phyloP scores from a whole-genome alignment of 2,113 vertebrate species.

The Hoplias malabaricus region DNA sequence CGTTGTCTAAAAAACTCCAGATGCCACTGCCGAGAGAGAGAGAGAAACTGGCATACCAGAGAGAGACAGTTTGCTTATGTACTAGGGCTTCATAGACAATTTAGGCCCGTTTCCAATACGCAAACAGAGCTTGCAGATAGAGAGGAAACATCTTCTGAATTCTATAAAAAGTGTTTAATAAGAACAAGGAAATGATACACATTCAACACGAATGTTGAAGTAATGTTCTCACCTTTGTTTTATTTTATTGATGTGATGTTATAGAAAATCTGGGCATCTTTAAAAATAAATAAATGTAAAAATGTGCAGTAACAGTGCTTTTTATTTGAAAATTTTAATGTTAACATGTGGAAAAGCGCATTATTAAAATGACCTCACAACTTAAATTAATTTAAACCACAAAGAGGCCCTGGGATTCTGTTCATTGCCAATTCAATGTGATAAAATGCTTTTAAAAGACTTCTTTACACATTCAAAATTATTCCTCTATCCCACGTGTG shows the following conservation, averaged over 20 bases:
- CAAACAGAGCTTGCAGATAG: no score
- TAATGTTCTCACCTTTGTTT: neutral
- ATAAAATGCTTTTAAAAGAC: slow-evolving; percentile 38
- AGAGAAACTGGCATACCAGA: no score
- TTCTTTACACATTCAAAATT: slow-evolving; percentile 31
- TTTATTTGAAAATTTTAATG: neutral
- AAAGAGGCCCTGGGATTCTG: slow-evolving; percentile 13
- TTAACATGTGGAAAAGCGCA: neutral
- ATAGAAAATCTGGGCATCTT: neutral
- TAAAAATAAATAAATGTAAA: neutral
- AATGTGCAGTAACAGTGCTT: neutral
- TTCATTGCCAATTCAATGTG: slow-evolving; percentile 25
- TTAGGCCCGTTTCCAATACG: no score
- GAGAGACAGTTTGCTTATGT: no score
- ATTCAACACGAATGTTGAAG: neutral
- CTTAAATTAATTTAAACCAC: slow-evolving; percentile 18
- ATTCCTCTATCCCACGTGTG: slow-evolving; percentile 31
- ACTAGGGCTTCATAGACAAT: no score
- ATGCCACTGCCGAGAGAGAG: no score
- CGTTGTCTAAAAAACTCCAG: no score
- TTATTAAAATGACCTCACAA: slow-evolving; percentile 17
- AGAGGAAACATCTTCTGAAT: no score
- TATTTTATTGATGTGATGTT: neutral
- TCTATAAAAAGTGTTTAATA: no score
- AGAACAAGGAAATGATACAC: neutral